Evolutionary conservation across 2,113 vertebrate genomes (phyloP), one percentile per base, ranked within the genome.

Genomic region (Orycteropus afer): DNA sequence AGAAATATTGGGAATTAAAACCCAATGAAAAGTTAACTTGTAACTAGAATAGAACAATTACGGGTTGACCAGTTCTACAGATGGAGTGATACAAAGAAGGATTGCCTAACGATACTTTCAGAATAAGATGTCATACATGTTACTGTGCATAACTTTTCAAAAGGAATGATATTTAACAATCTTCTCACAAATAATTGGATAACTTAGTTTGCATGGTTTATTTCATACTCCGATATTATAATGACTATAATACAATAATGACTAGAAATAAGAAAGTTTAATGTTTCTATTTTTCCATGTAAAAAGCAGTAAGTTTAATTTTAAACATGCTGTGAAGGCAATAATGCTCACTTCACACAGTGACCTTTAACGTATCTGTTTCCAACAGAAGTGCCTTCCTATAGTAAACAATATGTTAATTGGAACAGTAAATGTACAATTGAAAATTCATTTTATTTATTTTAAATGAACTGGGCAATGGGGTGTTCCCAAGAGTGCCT

Each of bases 381-480:
- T 90, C 1, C 37, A 59, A 89, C n/a, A 55, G 63, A 95, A 95
- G n/a, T 71, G 27, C 88, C 65, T 91, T 95, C 90, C 78, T 57
- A 0, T 40, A 89, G 81, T 27, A 55, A 40, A 45, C 82, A 90
- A 0, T 87, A 96, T 57, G 63, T 73, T 89, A 78, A 63, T 47
- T 74, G 13, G 59, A 81, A 94, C 29, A 0, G 9, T 67, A 85
- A 88, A 84, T 45, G 1, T 27, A 13, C 81, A 96, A 71, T 89
- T 95, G 93, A 89, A 96, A 97, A 83, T 82, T 17, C 20, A 57
- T 97, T 97, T 97, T 1, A 90, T 97, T 98, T 96, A 27, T 79
- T 97, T 95, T 89, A 10, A 96, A 91, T 95, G 78, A 96, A 98
- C 94, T 55, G 95, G 90, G 96, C 96, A 96, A 74, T 20, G n/a